phyloP scores from a whole-genome alignment of 2,113 vertebrate species.

The Falcunculus frontatus region DNA sequence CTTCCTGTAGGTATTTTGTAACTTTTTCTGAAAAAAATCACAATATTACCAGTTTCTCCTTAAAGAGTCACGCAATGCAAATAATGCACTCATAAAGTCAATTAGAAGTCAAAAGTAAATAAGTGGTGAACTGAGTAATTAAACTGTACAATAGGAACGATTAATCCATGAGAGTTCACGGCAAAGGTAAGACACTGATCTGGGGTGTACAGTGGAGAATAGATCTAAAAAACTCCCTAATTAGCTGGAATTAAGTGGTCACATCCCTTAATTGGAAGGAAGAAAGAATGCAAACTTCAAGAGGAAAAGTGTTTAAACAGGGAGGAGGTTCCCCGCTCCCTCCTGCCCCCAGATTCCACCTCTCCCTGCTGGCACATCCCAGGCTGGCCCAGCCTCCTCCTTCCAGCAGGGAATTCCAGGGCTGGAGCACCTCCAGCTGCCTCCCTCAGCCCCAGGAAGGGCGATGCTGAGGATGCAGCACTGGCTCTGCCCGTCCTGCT shows the following conservation, averaged over 20 bases:
- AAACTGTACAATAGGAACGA: neutral
- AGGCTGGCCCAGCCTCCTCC: accelerated
- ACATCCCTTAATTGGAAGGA: constrained; percentile 7
- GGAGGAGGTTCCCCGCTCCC: neutral
- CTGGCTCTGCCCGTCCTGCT: neutral
- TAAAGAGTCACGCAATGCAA: neutral
- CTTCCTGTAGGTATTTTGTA: neutral
- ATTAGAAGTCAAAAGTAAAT: constrained; percentile 57
- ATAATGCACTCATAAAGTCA: constrained; percentile 34
- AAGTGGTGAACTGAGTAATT: constrained; percentile 33
- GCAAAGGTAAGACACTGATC: neutral
- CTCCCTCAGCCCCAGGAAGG: neutral
- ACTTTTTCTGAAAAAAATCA: neutral
- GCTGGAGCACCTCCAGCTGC: neutral
- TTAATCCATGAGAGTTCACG: constrained; percentile 11
- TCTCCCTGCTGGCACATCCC: neutral
- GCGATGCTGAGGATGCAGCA: neutral
- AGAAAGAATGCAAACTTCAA: neutral
- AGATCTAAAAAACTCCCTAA: constrained; percentile 6
- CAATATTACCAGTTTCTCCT: neutral
- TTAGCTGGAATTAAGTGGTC: constrained; percentile 34
- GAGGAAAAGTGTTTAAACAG: neutral
- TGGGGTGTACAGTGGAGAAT: neutral
- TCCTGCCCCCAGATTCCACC: accelerated
- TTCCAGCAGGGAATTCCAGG: neutral